Conservation (phyloP, 2,113 vertebrate species). For the Pelodiscus sinensis region DNA sequence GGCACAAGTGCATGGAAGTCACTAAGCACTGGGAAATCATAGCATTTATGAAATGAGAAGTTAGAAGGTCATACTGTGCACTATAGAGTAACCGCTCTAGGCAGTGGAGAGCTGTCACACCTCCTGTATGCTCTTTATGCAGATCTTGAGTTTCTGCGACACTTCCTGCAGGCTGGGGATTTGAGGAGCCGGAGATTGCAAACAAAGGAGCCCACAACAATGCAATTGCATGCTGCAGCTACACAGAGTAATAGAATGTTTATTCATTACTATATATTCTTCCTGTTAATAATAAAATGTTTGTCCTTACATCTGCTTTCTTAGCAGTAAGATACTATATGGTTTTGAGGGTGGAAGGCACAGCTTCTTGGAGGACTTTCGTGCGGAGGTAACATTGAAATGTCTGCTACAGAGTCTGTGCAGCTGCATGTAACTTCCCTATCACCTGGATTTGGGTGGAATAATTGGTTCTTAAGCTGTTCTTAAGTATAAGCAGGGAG, state of each 20-base stretch:
- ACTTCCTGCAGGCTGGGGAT: not conserved
- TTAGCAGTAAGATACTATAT: not conserved
- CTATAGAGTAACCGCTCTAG: not conserved
- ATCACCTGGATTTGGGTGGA: not conserved
- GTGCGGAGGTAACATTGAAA: not conserved
- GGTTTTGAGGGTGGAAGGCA: not conserved
- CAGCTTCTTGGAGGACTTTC: not conserved
- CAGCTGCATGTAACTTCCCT: too few relatives aligned
- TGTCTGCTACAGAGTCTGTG: not conserved
- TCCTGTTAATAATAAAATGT: not conserved
- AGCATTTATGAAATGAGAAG: not conserved
- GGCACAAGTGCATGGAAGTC: not conserved
- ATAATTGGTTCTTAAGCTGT: not conserved
- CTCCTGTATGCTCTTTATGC: not conserved
- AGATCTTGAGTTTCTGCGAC: not conserved
- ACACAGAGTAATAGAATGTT: not conserved
- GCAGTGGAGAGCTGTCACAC: not conserved
- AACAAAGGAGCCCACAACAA: not conserved
- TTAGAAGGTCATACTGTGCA: not conserved
- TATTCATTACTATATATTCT: not conserved
- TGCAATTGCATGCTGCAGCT: not conserved
- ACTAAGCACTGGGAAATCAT: not conserved
- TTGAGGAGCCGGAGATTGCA: not conserved
- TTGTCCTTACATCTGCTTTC: not conserved
- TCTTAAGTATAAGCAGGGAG: not conserved